Conservation (phyloP, 1,140 invertebrate species). For the Papilio helenus region DNA sequence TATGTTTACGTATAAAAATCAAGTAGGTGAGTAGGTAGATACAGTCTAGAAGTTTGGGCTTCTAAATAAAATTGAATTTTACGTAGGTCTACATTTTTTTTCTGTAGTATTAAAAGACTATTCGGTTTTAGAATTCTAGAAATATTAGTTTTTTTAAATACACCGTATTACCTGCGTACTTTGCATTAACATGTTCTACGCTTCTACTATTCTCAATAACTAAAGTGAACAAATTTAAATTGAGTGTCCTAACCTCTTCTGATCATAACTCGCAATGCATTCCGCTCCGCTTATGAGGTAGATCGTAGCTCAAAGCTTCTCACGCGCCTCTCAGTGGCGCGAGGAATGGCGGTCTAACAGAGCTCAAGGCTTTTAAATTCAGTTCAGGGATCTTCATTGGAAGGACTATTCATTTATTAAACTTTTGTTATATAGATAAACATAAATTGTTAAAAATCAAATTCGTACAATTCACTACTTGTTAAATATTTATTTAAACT, state of each 20-base stretch:
- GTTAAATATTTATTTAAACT: not conserved
- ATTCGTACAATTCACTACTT: not conserved
- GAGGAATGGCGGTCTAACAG: conserved; percentile 65
- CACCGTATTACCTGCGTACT: not conserved
- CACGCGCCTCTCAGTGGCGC: conserved; percentile 57
- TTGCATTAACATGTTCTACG: not conserved
- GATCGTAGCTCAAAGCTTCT: conserved; percentile 46
- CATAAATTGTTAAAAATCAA: not conserved
- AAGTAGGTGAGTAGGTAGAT: no score
- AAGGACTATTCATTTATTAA: conserved; percentile 63
- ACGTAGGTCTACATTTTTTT: no score
- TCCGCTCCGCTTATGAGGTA: conserved; percentile 42
- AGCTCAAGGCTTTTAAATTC: conserved; percentile 71
- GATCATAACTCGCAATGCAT: not conserved
- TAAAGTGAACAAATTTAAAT: not conserved
- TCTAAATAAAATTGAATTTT: no score
- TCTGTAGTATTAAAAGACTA: no score
- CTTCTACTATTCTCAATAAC: not conserved
- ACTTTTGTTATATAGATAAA: conserved; percentile 52
- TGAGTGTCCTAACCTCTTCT: not conserved
- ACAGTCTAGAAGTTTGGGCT: no score
- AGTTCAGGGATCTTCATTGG: conserved; percentile 56
- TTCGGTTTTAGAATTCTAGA: no score
- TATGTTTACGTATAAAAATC: no score
- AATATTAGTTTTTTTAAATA: no score